Percentiles rank a stretch among this genome's conserved stretches.
Evolutionary conservation across 2,888 invertebrate species (phyloP).

Genomic region (Eumerus sabulonum): DNA sequence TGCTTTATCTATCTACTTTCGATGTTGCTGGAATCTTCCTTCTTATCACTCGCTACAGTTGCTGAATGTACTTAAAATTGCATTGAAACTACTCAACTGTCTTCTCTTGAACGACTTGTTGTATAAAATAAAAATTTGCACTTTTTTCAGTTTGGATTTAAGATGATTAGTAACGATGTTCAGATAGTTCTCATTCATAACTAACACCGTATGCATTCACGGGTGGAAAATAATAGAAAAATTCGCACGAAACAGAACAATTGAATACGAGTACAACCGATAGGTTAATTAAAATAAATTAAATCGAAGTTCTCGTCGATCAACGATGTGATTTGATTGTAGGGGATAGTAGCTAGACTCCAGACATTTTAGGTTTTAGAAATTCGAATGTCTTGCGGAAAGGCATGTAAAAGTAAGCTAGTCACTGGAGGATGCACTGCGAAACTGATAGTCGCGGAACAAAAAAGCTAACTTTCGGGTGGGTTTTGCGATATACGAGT

Average conservation of each 20-base stretch:
- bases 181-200: constrained; percentile 59
- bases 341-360: constrained; percentile 19
- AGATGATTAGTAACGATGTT: constrained; percentile 57
- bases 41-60: constrained; percentile 26
- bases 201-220: constrained; percentile 26
- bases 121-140: constrained; percentile 76
- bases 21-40: no score
- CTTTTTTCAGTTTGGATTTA: constrained; percentile 73
- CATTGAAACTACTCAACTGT: constrained; percentile 50
- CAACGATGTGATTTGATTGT: background rate
- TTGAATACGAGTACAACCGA: no score
- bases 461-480: no score
- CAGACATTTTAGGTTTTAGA: constrained; percentile 44
- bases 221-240: no score
- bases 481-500: no score
- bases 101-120: constrained; percentile 77
- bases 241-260: no score
- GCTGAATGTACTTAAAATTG: constrained; percentile 30
- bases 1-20: no score
- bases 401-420: constrained; percentile 41
- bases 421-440: background rate
- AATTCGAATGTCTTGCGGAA: constrained; percentile 12
- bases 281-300: no score
- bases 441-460: no score
- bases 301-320: no score